Evolutionary conservation across 1,140 invertebrate genomes (phyloP).

Genomic region (Drosophila repletoides): DNA sequence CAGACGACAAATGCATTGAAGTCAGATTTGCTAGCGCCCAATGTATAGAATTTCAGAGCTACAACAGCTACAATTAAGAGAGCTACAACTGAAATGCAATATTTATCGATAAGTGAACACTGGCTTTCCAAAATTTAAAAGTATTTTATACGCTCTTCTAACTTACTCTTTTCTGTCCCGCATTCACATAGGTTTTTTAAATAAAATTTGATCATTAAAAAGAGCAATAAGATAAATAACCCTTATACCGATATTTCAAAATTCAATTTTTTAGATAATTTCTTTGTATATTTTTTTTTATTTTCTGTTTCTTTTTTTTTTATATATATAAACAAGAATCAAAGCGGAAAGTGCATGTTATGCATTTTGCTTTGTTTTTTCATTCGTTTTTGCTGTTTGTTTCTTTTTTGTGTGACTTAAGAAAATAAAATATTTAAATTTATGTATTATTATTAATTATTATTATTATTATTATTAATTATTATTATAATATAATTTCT

Average conservation of each 20-base stretch:
- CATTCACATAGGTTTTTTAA: conserved; percentile 15
- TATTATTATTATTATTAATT: conserved; percentile 12
- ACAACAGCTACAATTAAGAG: too few species aligned
- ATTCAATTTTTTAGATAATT: too few species aligned
- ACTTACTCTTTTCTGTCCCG: conserved; percentile 24
- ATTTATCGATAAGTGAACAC: neutral
- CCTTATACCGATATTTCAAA: too few species aligned
- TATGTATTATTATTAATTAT: conserved; percentile 16
- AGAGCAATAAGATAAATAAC: conserved; percentile 46
- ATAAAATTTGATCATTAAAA: conserved; percentile 37
- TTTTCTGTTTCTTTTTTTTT: conserved; percentile 15
- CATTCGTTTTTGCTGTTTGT: conserved; percentile 3
- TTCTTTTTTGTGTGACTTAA: conserved; percentile 12
- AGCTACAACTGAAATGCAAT: neutral
- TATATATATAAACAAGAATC: conserved; percentile 39
- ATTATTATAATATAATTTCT: conserved; percentile 13
- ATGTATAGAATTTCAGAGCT: too few species aligned
- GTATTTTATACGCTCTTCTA: too few species aligned
- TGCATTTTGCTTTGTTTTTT: conserved; percentile 26
- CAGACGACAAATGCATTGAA: too few species aligned
- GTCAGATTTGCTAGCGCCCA: too few species aligned
- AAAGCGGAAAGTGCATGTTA: conserved; percentile 32
- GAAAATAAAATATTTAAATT: conserved; percentile 30
- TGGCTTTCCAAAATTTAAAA: neutral
- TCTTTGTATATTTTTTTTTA: conserved; percentile 17